These are phyloP conservation scores for Colinus virginianus DNA, from an alignment of 2,113 vertebrate species.

Conservation along the genomic window DNA sequence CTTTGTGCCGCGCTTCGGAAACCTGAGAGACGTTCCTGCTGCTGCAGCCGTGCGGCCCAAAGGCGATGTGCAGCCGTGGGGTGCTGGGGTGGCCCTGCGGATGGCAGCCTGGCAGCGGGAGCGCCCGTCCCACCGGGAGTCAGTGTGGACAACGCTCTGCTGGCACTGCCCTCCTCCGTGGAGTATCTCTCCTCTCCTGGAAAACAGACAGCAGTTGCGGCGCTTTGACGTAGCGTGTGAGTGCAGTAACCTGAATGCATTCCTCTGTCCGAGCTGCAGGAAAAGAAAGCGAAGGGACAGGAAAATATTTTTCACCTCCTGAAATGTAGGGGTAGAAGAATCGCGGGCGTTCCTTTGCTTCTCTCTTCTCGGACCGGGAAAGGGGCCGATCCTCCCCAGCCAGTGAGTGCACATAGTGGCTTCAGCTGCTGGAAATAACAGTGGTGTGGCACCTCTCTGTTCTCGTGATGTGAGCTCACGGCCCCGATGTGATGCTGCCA, in stretches of 20 bases:
- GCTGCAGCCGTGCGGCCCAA: neutral
- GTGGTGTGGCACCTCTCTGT: neutral
- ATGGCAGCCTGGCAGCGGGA: no score
- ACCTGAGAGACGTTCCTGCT: neutral
- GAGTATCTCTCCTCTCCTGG: neutral
- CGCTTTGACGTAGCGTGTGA: neutral
- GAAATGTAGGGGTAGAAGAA: neutral
- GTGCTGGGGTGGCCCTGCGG: neutral
- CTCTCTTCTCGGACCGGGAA: accelerated
- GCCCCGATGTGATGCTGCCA: neutral
- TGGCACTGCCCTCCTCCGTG: accelerated
- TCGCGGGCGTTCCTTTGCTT: neutral
- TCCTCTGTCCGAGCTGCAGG: neutral
- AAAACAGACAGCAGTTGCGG: neutral
- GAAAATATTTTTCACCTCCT: neutral
- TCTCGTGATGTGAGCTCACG: no score
- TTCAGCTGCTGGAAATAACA: neutral
- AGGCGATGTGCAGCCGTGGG: neutral
- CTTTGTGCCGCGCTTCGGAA: neutral
- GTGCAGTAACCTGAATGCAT: neutral
- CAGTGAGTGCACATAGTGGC: neutral
- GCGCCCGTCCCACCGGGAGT: neutral
- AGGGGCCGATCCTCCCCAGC: neutral
- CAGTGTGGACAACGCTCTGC: neutral
- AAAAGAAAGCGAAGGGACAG: neutral